These are phyloP conservation scores for Catocala nupta DNA, from an alignment of 2,888 invertebrate species.

Conservation along the genomic window DNA sequence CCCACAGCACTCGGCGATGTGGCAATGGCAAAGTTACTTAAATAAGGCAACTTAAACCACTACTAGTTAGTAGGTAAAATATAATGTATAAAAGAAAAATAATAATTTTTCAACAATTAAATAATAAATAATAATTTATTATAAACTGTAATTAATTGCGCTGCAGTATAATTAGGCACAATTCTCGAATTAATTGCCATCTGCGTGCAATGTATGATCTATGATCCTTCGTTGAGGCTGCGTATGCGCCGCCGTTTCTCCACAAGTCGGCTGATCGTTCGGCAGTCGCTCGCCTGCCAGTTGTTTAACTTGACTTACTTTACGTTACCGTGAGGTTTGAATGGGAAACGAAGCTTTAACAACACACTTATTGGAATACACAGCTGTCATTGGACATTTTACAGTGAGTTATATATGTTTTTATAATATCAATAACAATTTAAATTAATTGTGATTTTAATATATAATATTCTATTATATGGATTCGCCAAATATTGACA, in stretches of 20 bases:
- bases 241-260: conserved; percentile 57
- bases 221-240: conserved; percentile 55
- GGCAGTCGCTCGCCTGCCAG: conserved; percentile 59
- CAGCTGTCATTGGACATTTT: conserved; percentile 22
- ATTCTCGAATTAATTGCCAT: conserved; percentile 17
- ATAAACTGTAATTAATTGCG: background rate
- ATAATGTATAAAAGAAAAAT: too few species aligned
- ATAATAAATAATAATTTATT: too few species aligned
- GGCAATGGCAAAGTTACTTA: too few species aligned
- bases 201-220: conserved; percentile 49
- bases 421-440: background rate
- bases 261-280: conserved; percentile 63
- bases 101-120: too few species aligned
- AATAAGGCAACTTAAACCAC: too few species aligned
- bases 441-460: background rate
- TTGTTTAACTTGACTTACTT: conserved; percentile 43
- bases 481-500: too few species aligned
- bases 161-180: background rate
- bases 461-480: background rate
- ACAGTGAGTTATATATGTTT: conserved; percentile 39
- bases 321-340: conserved; percentile 41
- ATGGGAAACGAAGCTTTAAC: conserved; percentile 44
- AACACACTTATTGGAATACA: conserved; percentile 24
- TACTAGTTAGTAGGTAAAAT: too few species aligned
- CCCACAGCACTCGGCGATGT: too few species aligned